These are phyloP conservation scores for Ophioninae sp. DNA, from an alignment of 2,888 invertebrate species.

Conservation along the genomic window DNA sequence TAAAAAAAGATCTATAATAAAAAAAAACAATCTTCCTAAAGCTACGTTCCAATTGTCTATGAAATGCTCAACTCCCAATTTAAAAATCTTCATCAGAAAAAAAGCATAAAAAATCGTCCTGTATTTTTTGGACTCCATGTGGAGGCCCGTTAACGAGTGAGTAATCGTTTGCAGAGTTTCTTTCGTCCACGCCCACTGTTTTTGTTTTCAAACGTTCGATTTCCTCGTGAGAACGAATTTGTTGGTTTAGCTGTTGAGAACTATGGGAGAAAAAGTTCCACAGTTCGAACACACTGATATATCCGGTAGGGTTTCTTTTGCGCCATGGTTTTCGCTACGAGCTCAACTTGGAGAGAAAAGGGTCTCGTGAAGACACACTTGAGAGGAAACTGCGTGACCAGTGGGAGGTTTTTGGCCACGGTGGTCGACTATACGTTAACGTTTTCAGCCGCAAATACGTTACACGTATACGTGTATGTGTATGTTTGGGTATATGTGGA, in stretches of 20 bases:
- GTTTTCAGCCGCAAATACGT: slow-evolving; percentile 20
- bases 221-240: slow-evolving; percentile 11
- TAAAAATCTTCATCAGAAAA: background rate
- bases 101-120: background rate
- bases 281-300: slow-evolving; percentile 26
- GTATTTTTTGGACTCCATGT: background rate
- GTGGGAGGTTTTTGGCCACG: slow-evolving; percentile 26
- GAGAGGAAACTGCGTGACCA: slow-evolving; percentile 17
- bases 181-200: background rate
- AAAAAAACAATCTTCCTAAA: background rate
- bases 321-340: background rate
- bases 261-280: slow-evolving; percentile 22
- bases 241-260: slow-evolving; percentile 31
- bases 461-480: background rate
- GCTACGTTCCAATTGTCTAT: background rate
- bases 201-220: slow-evolving; percentile 9
- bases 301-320: slow-evolving; percentile 30
- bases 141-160: slow-evolving; percentile 15
- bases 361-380: slow-evolving; percentile 28
- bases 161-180: slow-evolving; percentile 40
- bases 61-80: background rate
- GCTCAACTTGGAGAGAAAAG: slow-evolving; percentile 19
- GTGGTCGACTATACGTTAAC: slow-evolving; percentile 18
- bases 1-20: background rate
- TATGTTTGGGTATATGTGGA: background rate